Conservation (phyloP, 1,140 invertebrate species). For the Orussus abietinus region DNA sequence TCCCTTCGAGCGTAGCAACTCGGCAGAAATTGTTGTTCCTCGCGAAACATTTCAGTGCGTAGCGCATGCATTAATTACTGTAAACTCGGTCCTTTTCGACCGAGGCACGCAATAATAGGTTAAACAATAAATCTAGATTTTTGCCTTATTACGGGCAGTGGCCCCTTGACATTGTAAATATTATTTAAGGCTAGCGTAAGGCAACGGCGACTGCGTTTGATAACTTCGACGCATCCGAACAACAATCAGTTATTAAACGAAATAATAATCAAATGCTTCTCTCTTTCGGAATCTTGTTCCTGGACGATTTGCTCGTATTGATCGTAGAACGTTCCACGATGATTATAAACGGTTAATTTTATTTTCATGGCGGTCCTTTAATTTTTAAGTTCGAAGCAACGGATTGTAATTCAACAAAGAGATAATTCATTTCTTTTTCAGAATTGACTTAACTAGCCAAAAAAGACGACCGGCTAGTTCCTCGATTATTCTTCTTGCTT, state of each 20-base stretch:
- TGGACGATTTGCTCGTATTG: not conserved
- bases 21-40: conserved; percentile 18
- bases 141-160: conserved; percentile 20
- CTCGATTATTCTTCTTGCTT: too few relatives aligned
- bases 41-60: conserved; percentile 15
- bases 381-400: too few relatives aligned
- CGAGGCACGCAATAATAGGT: conserved; percentile 16
- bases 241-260: too few relatives aligned
- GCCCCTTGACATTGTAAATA: conserved; percentile 21
- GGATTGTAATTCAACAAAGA: too few relatives aligned
- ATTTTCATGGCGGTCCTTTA: not conserved
- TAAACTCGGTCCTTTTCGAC: conserved; percentile 4
- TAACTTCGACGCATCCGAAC: conserved; percentile 9
- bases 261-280: conserved; percentile 5
- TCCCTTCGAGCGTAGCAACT: conserved; percentile 7
- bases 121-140: conserved; percentile 21
- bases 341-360: conserved; percentile 4
- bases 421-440: too few relatives aligned
- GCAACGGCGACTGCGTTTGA: conserved; percentile 5
- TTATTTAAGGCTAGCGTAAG: conserved; percentile 14
- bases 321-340: not conserved
- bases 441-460: too few relatives aligned
- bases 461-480: too few relatives aligned
- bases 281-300: not conserved
- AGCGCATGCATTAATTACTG: conserved; percentile 11